phyloP scores from a whole-genome alignment of 2,797 vertebrate genomes.

The Rhyacichthys aspro region DNA sequence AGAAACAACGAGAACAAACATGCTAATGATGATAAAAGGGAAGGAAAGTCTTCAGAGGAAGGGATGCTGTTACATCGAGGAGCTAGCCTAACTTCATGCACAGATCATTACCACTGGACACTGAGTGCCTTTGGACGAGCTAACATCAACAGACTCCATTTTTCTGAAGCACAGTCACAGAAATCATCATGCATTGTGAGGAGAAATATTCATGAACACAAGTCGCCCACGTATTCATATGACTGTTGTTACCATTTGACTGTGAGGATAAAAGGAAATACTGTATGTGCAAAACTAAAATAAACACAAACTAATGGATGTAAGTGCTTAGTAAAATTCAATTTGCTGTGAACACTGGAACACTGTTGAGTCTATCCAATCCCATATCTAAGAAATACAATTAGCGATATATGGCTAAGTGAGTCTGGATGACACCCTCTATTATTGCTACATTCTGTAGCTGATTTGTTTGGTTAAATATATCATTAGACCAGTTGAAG shows the following conservation, averaged over 20 bases:
- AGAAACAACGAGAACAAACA: constrained; percentile 63
- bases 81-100: constrained; percentile 64
- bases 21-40: constrained; percentile 41
- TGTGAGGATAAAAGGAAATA: constrained; percentile 21
- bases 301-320: constrained; percentile 10
- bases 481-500: constrained; percentile 1
- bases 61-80: constrained; percentile 42
- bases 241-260: constrained; percentile 3
- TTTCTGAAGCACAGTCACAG: constrained; percentile 48
- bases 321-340: constrained; percentile 19
- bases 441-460: constrained; percentile 4
- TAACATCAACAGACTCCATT: constrained; percentile 36
- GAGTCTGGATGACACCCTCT: neutral
- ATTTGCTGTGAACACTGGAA: constrained; percentile 1
- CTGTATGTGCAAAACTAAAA: constrained; percentile 19
- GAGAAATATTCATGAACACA: constrained; percentile 26
- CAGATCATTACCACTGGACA: constrained; percentile 49
- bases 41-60: constrained; percentile 33
- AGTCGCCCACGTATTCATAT: constrained; percentile 5
- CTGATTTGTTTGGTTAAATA: neutral
- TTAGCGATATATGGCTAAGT: constrained; percentile 21
- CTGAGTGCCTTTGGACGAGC: constrained; percentile 20
- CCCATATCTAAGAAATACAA: constrained; percentile 11
- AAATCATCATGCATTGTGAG: constrained; percentile 60
- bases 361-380: neutral